Evolutionary conservation across 2,888 invertebrate species (phyloP), one percentile per base, ranked within the genome.

Genomic region (Chaitophorus viminalis): DNA sequence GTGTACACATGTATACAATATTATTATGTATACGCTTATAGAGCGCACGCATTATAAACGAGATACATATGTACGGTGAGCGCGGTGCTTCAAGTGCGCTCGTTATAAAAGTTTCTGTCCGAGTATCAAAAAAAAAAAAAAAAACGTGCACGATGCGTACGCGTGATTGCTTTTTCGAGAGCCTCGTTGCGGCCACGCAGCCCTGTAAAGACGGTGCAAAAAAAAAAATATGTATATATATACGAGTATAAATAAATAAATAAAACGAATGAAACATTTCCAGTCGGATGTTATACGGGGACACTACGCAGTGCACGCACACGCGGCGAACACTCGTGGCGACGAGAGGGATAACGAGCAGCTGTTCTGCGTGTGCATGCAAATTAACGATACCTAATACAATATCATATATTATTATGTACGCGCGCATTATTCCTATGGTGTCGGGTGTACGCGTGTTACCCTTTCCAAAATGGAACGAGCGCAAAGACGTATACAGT

Each of bases 21-120:
- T 70, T 70, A 70, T 70, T 70, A 25, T 14, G 18, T 33, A 18
- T 18, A 25, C 14, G 39, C 9, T 39, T 39, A 39, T 39, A 39
- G 8, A 39, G 39, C 39, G 31, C 21, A n/a, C 33, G 0, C n/a
- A 18, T 18, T 65, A n/a, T 21, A 21, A 1, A 25, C n/a, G 29
- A 70, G 68, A 36, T 39, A 68, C 14, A n/a, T 29, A 29, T 29
- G 36, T 9, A 39, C 46, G 54, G 78, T 68, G 77, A n/a, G 70
- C 25, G n/a, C 33, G 31, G 77, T n/a, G n/a, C 68, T 77, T 85
- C 85, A 70, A 85, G 85, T 85, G 54, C 79, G 79, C 86, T 86
- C 86, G 86, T 86, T 86, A 86, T 86, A 86, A 86, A 86, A 86
- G 86, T 86, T 86, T 86, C 86, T 74, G 78, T 72, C 79, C 72